Base-by-base conservation (phyloP, 2,888 invertebrate genomes). In the Amorpha juglandis region DNA sequence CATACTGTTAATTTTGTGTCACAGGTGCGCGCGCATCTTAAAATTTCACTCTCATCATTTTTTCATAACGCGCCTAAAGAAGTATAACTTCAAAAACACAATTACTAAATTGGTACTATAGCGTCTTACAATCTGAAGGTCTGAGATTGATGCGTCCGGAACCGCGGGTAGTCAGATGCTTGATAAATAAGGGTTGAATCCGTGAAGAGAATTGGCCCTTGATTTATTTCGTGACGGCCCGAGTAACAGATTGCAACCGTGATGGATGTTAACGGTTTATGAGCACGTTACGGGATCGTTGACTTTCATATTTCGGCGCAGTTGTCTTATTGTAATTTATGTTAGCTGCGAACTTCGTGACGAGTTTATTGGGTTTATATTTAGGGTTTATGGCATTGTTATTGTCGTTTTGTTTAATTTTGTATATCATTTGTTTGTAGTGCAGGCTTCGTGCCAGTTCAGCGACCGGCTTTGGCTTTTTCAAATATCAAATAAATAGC, bases 211-310 rank as follows among this genome's bases (percentile, higher is more conserved):
- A 63, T 63, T 16, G 51, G 50, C 42, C 42, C 45, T 47, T 62
- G 50, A 63, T 63, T 63, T 63, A 63, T 70, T 69, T 71, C 65
- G 64, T 68, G 70, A 68, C 70, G 67, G 70, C 69, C 38, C 68
- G 35, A 64, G 72, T 67, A 73, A 74, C 76, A 77, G 75, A 77
- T 77, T 78, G 78, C 69, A 69, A 42, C 63, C 67, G 67, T 78
- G 78, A 78, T 78, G 70, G 77, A 78, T 74, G 75, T 69, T 68
- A 72, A 71, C 73, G 69, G 66, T 72, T 74, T 71, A 73, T 72
- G 72, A 69, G 69, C 48, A 65, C 66, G 69, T 65, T 53, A 47
- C 42, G 42, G 62, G 66, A 35, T 42, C 66, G 65, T 65, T 47
- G 65, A 68, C 67, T 67, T 65, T 55, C 62, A 65, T 68, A 68